Base-by-base conservation (phyloP, 1,140 invertebrate species). In the Dinoponera quadriceps region DNA sequence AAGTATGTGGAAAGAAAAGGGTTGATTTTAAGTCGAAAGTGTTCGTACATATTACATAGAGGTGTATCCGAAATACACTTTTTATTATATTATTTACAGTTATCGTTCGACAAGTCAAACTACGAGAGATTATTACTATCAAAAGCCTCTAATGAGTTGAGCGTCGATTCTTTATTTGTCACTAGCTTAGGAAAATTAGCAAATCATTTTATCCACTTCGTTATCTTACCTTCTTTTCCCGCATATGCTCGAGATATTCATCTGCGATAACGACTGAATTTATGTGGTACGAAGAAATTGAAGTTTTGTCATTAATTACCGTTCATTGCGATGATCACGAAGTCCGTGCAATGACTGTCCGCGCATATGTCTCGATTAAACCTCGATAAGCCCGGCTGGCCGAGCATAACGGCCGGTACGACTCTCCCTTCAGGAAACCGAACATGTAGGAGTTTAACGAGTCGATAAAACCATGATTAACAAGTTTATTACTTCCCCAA, bases 401-500 rank as follows among this genome's bases (percentile, higher is more conserved):
- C 18, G 38, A n/a, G 62, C 27, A 62, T 25, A 29, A 38, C 66
- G 48, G 7, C 38, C 48, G 33, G 33, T 57, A 57, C 27, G 33
- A 2, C 22, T 33, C 49, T 44, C 29, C 29, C 51, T 49, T 18
- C 14, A 9, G 33, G 25, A n/a, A 63, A 49, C n/a, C 7, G 27
- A 44, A 54, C 55, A 44, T 51, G 22, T 80, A 27, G 75, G 65
- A 69, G n/a, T 27, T 38, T 55, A 65, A 63, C n/a, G 22, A 80
- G 51, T 48, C 22, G 51, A 63, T 51, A 65, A 75, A 44, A 63
- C 20, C 3, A 69, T 57, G 65, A 80, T 80, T 80, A 69, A 44
- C 44, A 69, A 59, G 51, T 78, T 80, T 80, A 59, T 69, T 57
- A 57, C 33, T 57, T 69, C 63, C 51, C 22, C 63, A 57, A 69